A percentile compares a stretch with the other conserved stretches of the same genome.
phyloP scores from a whole-genome alignment of 2,888 invertebrate genomes.

The Volucella zonaria region DNA sequence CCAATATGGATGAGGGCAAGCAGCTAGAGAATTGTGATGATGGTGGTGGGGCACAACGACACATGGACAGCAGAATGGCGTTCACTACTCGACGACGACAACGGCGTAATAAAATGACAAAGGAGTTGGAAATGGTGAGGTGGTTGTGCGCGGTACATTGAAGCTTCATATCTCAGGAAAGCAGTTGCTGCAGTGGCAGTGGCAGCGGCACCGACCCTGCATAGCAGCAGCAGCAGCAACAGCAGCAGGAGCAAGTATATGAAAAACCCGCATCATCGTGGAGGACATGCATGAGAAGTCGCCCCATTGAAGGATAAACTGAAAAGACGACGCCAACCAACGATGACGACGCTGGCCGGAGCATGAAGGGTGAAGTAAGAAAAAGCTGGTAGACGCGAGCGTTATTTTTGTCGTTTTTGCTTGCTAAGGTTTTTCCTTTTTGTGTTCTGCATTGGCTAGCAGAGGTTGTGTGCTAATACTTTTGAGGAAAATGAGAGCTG shows the following conservation, averaged over 20 bases:
- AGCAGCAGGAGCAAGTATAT: constrained; percentile 61
- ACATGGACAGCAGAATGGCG: constrained; percentile 62
- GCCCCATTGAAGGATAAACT: constrained; percentile 59
- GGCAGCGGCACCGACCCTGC: constrained; percentile 56
- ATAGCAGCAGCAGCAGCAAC: constrained; percentile 44
- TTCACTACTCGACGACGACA: constrained; percentile 38
- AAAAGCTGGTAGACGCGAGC: constrained; percentile 67
- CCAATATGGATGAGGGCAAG: constrained; percentile 46
- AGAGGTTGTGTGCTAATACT: constrained; percentile 3
- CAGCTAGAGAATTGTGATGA: constrained; percentile 65
- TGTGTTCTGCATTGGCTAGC: constrained; percentile 35
- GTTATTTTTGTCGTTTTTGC: constrained; percentile 46
- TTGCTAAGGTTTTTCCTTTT: constrained; percentile 47
- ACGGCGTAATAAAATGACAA: constrained; percentile 57
- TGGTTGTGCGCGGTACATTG: constrained; percentile 58
- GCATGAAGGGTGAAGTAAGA: constrained; percentile 54
- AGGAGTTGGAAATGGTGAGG: constrained; percentile 46
- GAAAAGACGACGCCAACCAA: constrained; percentile 37
- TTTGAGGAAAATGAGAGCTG: constrained; percentile 14
- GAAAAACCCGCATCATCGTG: constrained; percentile 72
- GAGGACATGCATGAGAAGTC: constrained; percentile 73
- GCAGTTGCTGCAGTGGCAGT: constrained; percentile 74
- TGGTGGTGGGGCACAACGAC: constrained; percentile 36
- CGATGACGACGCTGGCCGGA: background rate
- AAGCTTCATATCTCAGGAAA: constrained; percentile 75